Base-by-base conservation (phyloP, 2,113 vertebrate species). In the cattle (Bos taurus) region DNA sequence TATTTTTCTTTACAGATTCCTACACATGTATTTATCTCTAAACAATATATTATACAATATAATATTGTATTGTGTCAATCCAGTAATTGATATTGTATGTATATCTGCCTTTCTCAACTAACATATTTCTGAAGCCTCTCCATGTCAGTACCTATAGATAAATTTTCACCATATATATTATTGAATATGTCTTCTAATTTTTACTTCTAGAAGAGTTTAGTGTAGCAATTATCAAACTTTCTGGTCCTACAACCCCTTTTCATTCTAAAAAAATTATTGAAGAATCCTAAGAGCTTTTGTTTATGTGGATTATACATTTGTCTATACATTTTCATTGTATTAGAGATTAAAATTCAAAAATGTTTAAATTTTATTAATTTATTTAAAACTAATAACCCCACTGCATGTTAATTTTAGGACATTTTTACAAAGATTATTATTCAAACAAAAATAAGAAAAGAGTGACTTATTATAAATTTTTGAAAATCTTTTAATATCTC, bases 101-200 rank as follows among this genome's bases (percentile, higher is more conserved):
- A 28, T 19, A 50, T 94, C 96, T 96, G 40, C 14, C 59, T 96
- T 97, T 90, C 33, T 92, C 43, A 81, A 54, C 43, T 74, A 94
- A 23, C 1, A 36, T 82, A 26, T 94, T 83, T 94, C 33, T 96
- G 77, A 94, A 97, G 54, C 0, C 16, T 30, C 91, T 56, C 30
- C 19, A 74, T 2, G 1, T 36, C 50, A 91, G 21, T 77, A 13
- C 17, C 46, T 62, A 0, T 10, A 60, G 23, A 67, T 83, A 83
- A 67, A 94, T 46, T 84, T 84, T 86, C 23, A 80, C 7, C n/a
- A 16, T 56, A 62, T 46, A 5, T 46, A 64, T 25, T 83, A 36
- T 81, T 82, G 1, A 87, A 2, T 25, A 48, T 52, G 12, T 81
- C n/a, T 91, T 28, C 46, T 94, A 43, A 95, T 85, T 94, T 92